A percentile compares a stretch with the other conserved stretches of the same genome.
Evolutionary conservation across 35 echinoderm and acorn worm species (phyloP).

Genomic region (Apostichopus japonicus): DNA sequence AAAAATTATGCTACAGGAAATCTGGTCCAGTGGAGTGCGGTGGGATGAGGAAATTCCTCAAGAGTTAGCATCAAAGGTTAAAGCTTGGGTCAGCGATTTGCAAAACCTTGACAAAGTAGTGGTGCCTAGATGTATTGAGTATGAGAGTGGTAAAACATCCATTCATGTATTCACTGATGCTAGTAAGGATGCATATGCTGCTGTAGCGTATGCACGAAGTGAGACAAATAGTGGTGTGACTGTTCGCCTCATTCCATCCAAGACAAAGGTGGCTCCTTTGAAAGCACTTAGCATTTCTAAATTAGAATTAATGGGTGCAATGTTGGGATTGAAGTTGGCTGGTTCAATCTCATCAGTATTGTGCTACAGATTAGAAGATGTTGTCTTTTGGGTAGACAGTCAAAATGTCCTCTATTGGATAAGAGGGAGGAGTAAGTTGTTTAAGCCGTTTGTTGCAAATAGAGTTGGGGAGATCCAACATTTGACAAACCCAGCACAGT

Average conservation of each 20-base stretch:
- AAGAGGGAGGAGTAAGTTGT: constrained; percentile 21
- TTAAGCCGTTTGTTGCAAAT: constrained; percentile 63
- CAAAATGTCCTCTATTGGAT: constrained; percentile 56
- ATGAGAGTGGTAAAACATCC: not conserved
- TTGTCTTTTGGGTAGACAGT: constrained; percentile 57
- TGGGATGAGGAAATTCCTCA: constrained; percentile 51
- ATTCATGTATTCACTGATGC: constrained; percentile 53
- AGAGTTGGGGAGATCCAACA: constrained; percentile 55
- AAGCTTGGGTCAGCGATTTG: constrained; percentile 22
- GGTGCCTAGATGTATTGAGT: constrained; percentile 35
- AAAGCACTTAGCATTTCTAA: constrained; percentile 40
- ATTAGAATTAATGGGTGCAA: constrained; percentile 58
- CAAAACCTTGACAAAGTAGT: not conserved
- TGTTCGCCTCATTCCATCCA: not conserved
- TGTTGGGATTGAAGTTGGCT: constrained; percentile 36
- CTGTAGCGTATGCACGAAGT: constrained; percentile 49
- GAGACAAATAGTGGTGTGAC: not conserved
- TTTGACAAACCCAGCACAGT: constrained; percentile 14
- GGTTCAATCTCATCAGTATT: constrained; percentile 22
- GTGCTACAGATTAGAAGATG: constrained; percentile 15
- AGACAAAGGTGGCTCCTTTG: constrained; percentile 49
- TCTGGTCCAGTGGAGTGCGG: constrained; percentile 34
- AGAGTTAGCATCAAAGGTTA: not conserved
- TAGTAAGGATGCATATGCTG: constrained; percentile 44
- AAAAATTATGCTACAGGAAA: constrained; percentile 52